Conservation (phyloP, 2,113 vertebrate genomes). For the Ictalurus furcatus region DNA sequence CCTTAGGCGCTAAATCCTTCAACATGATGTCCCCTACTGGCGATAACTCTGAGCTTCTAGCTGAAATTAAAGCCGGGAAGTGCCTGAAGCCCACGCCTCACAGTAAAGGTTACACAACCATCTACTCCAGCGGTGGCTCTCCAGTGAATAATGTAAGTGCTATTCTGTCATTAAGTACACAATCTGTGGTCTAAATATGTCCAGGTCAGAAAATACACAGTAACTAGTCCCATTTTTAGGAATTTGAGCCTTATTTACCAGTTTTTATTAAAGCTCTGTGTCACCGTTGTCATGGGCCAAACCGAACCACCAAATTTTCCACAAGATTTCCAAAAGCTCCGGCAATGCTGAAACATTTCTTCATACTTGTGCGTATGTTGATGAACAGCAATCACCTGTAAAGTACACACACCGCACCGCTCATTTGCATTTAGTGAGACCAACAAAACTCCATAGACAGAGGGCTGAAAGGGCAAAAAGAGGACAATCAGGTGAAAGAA, state of each 20-base stretch:
- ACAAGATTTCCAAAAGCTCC: not conserved
- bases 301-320: not conserved
- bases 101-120: slow-evolving; percentile 91
- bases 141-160: slow-evolving; percentile 77
- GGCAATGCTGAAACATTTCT: not conserved
- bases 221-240: not conserved
- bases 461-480: not conserved
- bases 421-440: not conserved
- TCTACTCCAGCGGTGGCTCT: slow-evolving; percentile 85
- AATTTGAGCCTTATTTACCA: not conserved
- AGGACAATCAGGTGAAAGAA: not conserved
- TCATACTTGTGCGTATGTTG: not conserved
- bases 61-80: slow-evolving; percentile 97
- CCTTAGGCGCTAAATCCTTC: slow-evolving; percentile 93
- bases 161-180: not conserved
- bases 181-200: not conserved
- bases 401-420: not conserved
- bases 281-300: not conserved
- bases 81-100: slow-evolving; percentile 94
- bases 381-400: not conserved
- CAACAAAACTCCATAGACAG: not conserved
- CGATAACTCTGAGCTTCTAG: slow-evolving; percentile 95
- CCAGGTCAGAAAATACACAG: not conserved
- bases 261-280: not conserved
- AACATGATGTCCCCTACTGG: slow-evolving; percentile 99